Base-by-base conservation (phyloP, 2,888 invertebrate species). In the Biston stratarius region DNA sequence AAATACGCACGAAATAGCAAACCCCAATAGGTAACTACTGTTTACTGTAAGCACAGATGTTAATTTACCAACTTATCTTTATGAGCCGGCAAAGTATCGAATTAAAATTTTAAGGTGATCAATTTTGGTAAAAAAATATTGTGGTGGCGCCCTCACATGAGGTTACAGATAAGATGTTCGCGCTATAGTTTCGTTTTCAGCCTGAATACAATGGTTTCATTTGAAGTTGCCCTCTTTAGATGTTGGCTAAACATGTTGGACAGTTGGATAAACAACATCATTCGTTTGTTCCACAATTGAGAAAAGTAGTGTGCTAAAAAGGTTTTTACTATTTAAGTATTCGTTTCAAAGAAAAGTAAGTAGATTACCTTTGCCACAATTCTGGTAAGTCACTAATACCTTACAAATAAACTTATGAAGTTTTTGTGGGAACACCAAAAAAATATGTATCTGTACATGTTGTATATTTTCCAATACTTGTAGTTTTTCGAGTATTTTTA, bases 191-290 rank as follows among this genome's bases (percentile, higher is more conserved):
- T 76, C 77, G 71, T 73, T 74, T 78, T 80, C 79, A 82, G 86
- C 80, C 74, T 74, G 36, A 58, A 59, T 47, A 57, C 56, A 63
- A 72, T 76, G 64, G 70, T 67, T 75, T 76, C 78, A 80, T 87
- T 87, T 86, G 83, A 85, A 80, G 83, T 82, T 83, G 85, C 78
- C 83, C 83, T 82, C 80, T 76, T 86, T 65, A 15, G 42, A 61
- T 34, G 58, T 53, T 58, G 34, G 33, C 38, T 34, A 61, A 61
- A 61, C 66, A 59, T 11, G 11, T 58, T 49, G 56, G 47, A 12
- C 61, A 64, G 64, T 67, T 67, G 67, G 65, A 51, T 67, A 70
- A 67, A 70, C 62, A 72, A 42, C 15, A 66, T 51, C 61, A 62
- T 67, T 67, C 53, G 58, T 61, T 44, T 48, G 64, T 52, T 38